Base-by-base conservation (phyloP, 2,113 vertebrate genomes). In the Heterotis niloticus region DNA sequence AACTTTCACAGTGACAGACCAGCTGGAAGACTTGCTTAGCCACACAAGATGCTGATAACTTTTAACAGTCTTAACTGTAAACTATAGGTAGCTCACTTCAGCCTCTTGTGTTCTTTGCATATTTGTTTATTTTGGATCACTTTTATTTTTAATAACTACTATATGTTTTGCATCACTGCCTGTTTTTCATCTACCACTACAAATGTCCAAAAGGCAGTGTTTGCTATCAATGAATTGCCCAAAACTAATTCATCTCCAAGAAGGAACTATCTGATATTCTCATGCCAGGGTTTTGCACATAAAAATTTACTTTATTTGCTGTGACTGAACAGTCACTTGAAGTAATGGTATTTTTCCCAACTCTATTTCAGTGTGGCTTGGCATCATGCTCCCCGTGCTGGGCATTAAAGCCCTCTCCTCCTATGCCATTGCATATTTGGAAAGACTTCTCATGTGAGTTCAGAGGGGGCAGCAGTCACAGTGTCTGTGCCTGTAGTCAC, bases 371-470 rank as follows among this genome's bases (percentile, higher is more conserved):
- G 98, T 99, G 83, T 99, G 98, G 97, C 92, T 99, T 7, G 92
- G 95, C 0, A 88, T 98, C 84, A 99, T 99, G 98, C 93, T 99
- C 56, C 97, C 97, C 0, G 96, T 98, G 81, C 92, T 99, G 23
- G 98, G 96, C n/a, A 90, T 96, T 78, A 98, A 95, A 84, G 82
- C 94, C 1, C 90, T 98, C 29, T 98, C 96, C 0, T 93, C 95
- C 0, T 99, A 95, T 0, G 95, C 98, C 4, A 93, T 99, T 0
- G 84, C 94, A 0, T 98, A 98, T 82, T 88, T 99, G 91, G 95
- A 99, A 51, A 92, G 96, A 16, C 93, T 99, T 14, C 93, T 99
- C 44, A 89, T 89, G 98, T 99, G 87, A 96, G 96, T 95, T 7
- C 26, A 10, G 0, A 44, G 34, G 44, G 65, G 51, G 23, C 62